A percentile compares a stretch with the other conserved stretches of the same genome.
Evolutionary conservation across 2,888 invertebrate genomes (phyloP).

Genomic region (Shargacucullia verbasci): DNA sequence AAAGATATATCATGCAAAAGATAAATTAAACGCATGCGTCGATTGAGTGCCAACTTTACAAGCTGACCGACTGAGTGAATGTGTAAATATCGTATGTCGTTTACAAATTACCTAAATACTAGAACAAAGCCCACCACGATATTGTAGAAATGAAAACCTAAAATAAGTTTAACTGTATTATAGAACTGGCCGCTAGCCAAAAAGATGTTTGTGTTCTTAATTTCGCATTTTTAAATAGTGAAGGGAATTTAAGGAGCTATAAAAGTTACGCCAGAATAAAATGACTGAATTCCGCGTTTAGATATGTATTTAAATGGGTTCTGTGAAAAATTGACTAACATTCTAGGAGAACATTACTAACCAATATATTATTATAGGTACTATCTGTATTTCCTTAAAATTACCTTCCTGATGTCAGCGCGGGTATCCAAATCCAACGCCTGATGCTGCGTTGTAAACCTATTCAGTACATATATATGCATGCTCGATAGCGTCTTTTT

Average conservation of each 20-base stretch:
- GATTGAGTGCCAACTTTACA: conserved; percentile 36
- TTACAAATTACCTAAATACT: conserved; percentile 14
- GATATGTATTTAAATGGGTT: conserved; percentile 31
- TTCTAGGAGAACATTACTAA: conserved; percentile 18
- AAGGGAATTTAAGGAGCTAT: conserved; percentile 37
- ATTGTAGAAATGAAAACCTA: conserved; percentile 22
- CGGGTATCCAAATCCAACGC: too few species aligned
- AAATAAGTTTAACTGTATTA: conserved; percentile 39
- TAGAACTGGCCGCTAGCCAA: conserved; percentile 42
- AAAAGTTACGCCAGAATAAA: conserved; percentile 26
- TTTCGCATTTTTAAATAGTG: conserved; percentile 30
- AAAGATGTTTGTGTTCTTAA: conserved; percentile 38
- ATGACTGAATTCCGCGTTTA: conserved; percentile 35
- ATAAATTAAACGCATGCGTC: conserved; percentile 34
- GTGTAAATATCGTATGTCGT: conserved; percentile 3
- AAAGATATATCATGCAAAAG: conserved; percentile 38
- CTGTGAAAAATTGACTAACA: conserved; percentile 35
- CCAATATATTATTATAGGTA: too few species aligned
- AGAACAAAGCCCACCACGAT: conserved; percentile 15
- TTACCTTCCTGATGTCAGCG: too few species aligned
- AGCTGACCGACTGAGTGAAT: conserved; percentile 11
- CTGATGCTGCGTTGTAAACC: too few species aligned
- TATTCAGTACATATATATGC: too few species aligned
- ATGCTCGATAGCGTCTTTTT: too few species aligned
- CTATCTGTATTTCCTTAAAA: too few species aligned